phyloP scores from a whole-genome alignment of 2,113 vertebrate genomes.

The Thunnus thynnus region DNA sequence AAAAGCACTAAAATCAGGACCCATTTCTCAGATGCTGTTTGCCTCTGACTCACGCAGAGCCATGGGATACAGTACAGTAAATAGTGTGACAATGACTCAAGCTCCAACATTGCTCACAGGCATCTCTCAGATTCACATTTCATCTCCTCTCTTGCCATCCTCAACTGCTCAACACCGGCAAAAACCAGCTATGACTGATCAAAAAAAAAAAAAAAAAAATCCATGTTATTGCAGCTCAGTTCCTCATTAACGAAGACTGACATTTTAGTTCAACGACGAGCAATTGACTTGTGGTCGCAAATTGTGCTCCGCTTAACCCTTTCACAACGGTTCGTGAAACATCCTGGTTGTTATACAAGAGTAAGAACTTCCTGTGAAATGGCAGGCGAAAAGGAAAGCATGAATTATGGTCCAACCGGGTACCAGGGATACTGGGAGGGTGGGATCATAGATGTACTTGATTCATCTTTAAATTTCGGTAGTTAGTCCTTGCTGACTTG shows the following conservation, averaged over 20 bases:
- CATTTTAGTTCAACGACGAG: conserved; percentile 41
- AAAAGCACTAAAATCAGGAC: conserved; percentile 60
- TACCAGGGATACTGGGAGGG: not conserved
- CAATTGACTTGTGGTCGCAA: conserved; percentile 21
- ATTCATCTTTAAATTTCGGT: conserved; percentile 28
- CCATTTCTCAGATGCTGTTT: conserved; percentile 66
- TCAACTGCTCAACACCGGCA: conserved; percentile 54
- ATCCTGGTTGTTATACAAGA: conserved; percentile 23
- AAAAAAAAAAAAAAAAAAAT: conserved; percentile 5
- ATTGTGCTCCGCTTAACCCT: conserved; percentile 29
- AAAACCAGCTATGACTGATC: conserved; percentile 60
- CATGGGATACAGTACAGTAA: conserved; percentile 75
- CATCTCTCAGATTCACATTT: conserved; percentile 73
- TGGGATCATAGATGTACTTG: not conserved
- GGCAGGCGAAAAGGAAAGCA: not conserved
- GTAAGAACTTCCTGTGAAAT: conserved; percentile 24
- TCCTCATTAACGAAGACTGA: conserved; percentile 50
- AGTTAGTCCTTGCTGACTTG: conserved; percentile 41
- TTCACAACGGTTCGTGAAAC: conserved; percentile 8
- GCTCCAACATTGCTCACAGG: conserved; percentile 74
- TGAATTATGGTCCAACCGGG: conserved; percentile 22
- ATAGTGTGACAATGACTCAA: conserved; percentile 83
- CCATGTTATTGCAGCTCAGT: conserved; percentile 31
- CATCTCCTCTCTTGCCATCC: conserved; percentile 66
- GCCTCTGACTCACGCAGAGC: conserved; percentile 75